A percentile compares a stretch with the other conserved stretches of the same genome.
Conservation (phyloP, 1,140 invertebrate genomes). For the Ceratina japonica region DNA sequence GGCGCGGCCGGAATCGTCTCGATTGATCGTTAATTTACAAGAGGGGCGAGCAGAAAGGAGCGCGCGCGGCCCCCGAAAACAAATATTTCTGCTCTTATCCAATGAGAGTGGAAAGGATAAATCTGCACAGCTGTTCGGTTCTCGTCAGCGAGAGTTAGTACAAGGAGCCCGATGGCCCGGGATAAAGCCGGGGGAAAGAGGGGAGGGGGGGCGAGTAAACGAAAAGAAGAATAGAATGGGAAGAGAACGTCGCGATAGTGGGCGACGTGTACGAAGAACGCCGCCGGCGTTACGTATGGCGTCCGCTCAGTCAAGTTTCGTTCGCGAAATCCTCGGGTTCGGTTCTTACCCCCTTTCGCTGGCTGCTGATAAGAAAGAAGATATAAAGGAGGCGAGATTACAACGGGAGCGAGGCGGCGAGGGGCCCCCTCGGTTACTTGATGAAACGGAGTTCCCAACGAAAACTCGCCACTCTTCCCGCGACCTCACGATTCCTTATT, state of each 20-base stretch:
- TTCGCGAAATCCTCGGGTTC: conserved; percentile 56
- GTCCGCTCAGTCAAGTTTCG: conserved; percentile 54
- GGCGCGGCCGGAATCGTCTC: too few species aligned
- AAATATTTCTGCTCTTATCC: background rate
- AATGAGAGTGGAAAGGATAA: background rate
- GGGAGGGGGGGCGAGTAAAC: too few species aligned
- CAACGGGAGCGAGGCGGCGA: conserved; percentile 5
- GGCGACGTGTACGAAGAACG: conserved; percentile 45
- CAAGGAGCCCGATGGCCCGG: background rate
- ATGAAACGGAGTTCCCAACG: conserved; percentile 63
- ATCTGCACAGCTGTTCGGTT: conserved; percentile 2
- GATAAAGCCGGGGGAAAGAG: background rate
- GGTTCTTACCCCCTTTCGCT: conserved; percentile 36
- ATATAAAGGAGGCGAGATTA: conserved; percentile 66
- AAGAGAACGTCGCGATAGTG: conserved; percentile 37
- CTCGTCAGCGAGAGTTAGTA: too few species aligned
- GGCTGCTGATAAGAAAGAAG: conserved; percentile 54
- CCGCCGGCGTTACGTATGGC: conserved; percentile 53
- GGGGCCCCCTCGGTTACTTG: conserved; percentile 44
- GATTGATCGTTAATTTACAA: background rate
- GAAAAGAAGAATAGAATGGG: conserved; percentile 13
- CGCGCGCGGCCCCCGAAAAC: background rate
- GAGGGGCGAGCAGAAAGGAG: background rate
- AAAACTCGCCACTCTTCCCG: conserved; percentile 33
- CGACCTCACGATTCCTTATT: conserved; percentile 64